These are phyloP conservation scores for Gyps fulvus DNA, from an alignment of 2,113 vertebrate species.

Conservation along the genomic window DNA sequence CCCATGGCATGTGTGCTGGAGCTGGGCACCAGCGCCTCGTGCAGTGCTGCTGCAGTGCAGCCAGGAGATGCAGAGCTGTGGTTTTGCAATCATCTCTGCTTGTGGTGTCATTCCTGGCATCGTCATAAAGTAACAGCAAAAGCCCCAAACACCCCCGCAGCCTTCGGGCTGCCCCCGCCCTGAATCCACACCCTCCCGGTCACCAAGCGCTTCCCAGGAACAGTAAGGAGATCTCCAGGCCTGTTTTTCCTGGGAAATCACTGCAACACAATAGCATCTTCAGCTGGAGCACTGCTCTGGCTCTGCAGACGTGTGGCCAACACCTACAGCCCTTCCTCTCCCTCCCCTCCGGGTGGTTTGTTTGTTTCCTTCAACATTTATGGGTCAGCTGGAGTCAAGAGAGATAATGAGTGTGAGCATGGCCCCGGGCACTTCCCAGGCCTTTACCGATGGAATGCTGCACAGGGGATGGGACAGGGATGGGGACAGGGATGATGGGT, in stretches of 20 bases:
- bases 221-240: background rate
- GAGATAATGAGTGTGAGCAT: background rate
- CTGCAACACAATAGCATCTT: constrained; percentile 1
- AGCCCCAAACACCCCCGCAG: background rate
- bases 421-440: background rate
- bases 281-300: background rate
- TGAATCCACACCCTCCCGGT: background rate
- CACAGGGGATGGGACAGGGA: background rate
- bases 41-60: background rate
- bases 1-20: background rate
- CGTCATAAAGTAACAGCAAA: background rate
- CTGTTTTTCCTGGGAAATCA: constrained; percentile 23
- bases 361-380: constrained; percentile 10
- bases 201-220: background rate
- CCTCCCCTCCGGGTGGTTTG: background rate
- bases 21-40: fast-evolving
- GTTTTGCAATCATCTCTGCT: background rate
- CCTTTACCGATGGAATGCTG: background rate
- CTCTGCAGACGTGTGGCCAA: background rate
- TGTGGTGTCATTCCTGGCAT: background rate
- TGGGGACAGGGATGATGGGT: background rate
- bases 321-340: constrained; percentile 15
- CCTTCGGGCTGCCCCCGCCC: background rate
- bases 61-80: background rate
- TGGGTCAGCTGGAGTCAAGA: constrained; percentile 2